A percentile compares a stretch with the other conserved stretches of the same genome.
Conservation (phyloP, 2,888 invertebrate genomes). For the Entomobrya proxima region DNA sequence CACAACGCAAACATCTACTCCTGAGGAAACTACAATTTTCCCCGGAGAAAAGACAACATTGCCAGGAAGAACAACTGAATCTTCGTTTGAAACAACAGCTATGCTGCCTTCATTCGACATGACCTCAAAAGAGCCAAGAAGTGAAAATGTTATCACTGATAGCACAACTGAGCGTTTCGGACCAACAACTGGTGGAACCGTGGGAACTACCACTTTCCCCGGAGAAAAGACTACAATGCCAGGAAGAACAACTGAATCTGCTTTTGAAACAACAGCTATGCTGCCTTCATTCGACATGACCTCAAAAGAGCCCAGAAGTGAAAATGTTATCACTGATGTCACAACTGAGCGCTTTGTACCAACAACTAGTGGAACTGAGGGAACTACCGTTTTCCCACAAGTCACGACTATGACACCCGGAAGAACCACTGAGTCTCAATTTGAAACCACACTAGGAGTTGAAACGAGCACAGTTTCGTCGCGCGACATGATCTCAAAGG, state of each 20-base stretch:
- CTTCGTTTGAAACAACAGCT: constrained; percentile 13
- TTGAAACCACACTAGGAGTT: no score
- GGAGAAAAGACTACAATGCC: no score
- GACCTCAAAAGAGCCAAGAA: no score
- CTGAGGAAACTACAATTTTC: no score
- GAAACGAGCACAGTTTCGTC: neutral
- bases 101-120: no score
- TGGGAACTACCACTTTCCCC: no score
- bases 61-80: constrained; percentile 39
- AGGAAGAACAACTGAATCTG: constrained; percentile 20
- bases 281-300: neutral
- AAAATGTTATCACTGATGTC: neutral
- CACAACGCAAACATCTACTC: no score
- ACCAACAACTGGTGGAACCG: no score
- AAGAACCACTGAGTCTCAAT: no score
- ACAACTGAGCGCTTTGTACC: constrained; percentile 26
- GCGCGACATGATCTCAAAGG: no score
- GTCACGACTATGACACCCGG: no score
- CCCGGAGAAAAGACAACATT: neutral
- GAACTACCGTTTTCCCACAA: neutral
- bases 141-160: no score
- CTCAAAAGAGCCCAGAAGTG: neutral
- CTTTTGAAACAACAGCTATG: neutral
- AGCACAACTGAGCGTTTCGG: neutral
- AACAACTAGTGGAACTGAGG: neutral